Evolutionary conservation across 2,888 invertebrate species (phyloP).

Genomic region (Cephus spinipes): DNA sequence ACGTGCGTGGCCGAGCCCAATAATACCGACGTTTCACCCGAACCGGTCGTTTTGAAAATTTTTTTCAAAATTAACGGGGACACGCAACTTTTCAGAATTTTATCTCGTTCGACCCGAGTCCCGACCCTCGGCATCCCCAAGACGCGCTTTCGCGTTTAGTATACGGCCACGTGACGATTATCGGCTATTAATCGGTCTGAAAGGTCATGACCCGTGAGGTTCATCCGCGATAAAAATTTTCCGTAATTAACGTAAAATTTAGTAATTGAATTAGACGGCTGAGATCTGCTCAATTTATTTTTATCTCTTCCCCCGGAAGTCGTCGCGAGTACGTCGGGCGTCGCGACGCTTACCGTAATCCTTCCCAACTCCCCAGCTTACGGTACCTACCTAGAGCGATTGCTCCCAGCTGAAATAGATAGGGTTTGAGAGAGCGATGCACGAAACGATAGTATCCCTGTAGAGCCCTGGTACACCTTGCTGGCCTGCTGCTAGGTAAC

Average conservation of each 20-base stretch:
- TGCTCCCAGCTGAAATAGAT: not conserved
- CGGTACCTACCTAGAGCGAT: not conserved
- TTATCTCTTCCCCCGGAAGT: not conserved
- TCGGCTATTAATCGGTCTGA: not conserved
- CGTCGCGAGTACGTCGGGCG: not conserved
- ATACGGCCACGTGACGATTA: not conserved
- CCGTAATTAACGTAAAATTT: no score
- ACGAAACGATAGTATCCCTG: constrained; percentile 37
- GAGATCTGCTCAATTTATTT: no score
- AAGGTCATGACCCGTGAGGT: not conserved
- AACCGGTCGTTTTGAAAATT: not conserved
- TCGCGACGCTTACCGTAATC: not conserved
- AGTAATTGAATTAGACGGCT: no score
- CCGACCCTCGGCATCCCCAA: not conserved
- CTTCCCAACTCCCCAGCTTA: not conserved
- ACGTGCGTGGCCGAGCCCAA: not conserved
- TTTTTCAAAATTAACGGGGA: not conserved
- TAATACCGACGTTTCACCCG: not conserved
- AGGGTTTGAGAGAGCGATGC: constrained; percentile 29
- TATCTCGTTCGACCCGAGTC: not conserved
- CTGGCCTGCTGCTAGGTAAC: constrained; percentile 35
- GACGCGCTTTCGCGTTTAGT: not conserved
- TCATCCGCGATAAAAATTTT: not conserved
- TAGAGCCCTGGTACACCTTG: constrained; percentile 31
- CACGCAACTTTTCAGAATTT: not conserved